Percentiles rank a stretch among this genome's conserved stretches.
phyloP scores from a whole-genome alignment of 2,797 vertebrate genomes.

The Ctenosaura bakeri region DNA sequence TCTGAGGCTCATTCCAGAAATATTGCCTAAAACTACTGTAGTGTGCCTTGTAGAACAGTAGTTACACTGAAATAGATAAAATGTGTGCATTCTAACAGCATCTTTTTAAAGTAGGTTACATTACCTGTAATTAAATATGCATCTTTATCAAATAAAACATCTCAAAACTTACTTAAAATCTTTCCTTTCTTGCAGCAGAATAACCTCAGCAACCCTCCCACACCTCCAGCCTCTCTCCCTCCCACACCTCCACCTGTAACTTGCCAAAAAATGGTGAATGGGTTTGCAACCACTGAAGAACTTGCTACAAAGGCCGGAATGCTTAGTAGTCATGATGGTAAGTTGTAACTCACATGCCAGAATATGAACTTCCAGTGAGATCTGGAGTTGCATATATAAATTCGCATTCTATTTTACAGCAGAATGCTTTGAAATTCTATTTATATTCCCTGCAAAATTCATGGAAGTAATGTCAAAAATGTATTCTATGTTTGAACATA shows the following conservation, averaged over 20 bases:
- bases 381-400: neutral
- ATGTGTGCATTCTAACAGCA: neutral
- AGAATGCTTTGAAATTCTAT: neutral
- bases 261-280: slow-evolving; percentile 98
- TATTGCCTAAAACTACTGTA: too few species aligned
- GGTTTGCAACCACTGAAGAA: slow-evolving; percentile 97
- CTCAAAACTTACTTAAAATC: slow-evolving; percentile 59
- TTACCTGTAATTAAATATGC: neutral
- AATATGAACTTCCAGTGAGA: neutral
- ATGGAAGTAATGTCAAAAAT: neutral
- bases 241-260: slow-evolving; percentile 96
- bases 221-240: slow-evolving; percentile 96
- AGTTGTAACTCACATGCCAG: slow-evolving; percentile 13
- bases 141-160: slow-evolving; percentile 38
- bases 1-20: neutral
- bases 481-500: neutral
- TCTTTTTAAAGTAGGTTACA: slow-evolving; percentile 34
- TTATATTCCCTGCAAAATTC: neutral
- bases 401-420: slow-evolving; percentile 11
- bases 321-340: slow-evolving; percentile 87
- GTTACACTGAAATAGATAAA: too few species aligned
- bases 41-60: too few species aligned
- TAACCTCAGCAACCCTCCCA: slow-evolving; percentile 99
- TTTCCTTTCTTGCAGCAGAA: slow-evolving; percentile 89
- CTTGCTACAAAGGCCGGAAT: slow-evolving; percentile 92